Percentiles rank a stretch among this genome's conserved stretches.
Evolutionary conservation across 2,797 vertebrate genomes (phyloP).

Genomic region (Lophius americanus): DNA sequence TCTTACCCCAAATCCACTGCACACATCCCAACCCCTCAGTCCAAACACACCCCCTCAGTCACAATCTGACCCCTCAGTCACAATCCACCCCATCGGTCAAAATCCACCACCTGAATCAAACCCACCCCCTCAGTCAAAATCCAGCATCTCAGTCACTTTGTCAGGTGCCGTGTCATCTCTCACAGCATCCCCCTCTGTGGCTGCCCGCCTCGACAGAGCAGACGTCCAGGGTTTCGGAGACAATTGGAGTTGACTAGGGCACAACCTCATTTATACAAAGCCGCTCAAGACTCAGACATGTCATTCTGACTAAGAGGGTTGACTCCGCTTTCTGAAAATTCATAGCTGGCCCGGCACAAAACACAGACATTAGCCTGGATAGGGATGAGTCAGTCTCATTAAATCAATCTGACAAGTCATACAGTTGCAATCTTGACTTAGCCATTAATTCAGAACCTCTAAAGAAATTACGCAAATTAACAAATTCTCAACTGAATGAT

Average conservation of each 20-base stretch:
- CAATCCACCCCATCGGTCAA: no score
- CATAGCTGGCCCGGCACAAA: conserved; percentile 33
- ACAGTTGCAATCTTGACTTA: conserved; percentile 31
- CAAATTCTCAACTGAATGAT: conserved; percentile 17
- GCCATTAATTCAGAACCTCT: conserved; percentile 37
- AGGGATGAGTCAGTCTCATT: conserved; percentile 34
- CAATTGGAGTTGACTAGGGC: conserved; percentile 76
- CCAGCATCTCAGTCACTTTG: conserved; percentile 29
- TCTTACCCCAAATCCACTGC: conserved; percentile 18
- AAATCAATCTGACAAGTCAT: conserved; percentile 55
- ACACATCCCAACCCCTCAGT: conserved; percentile 36
- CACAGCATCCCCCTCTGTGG: conserved; percentile 40
- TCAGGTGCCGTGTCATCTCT: conserved; percentile 35
- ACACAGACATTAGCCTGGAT: conserved; percentile 19
- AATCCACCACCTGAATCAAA: no score
- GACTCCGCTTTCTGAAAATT: conserved; percentile 53
- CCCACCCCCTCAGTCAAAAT: neutral
- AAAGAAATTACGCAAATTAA: conserved; percentile 31
- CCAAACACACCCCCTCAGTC: neutral
- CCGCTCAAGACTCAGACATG: conserved; percentile 66
- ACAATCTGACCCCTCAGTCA: no score
- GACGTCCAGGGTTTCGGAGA: conserved; percentile 65
- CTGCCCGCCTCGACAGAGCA: conserved; percentile 44
- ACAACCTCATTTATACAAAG: conserved; percentile 73
- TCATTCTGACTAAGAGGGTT: conserved; percentile 63